These are phyloP conservation scores for Heterotis niloticus DNA, from an alignment of 2,113 vertebrate genomes.

Conservation along the genomic window DNA sequence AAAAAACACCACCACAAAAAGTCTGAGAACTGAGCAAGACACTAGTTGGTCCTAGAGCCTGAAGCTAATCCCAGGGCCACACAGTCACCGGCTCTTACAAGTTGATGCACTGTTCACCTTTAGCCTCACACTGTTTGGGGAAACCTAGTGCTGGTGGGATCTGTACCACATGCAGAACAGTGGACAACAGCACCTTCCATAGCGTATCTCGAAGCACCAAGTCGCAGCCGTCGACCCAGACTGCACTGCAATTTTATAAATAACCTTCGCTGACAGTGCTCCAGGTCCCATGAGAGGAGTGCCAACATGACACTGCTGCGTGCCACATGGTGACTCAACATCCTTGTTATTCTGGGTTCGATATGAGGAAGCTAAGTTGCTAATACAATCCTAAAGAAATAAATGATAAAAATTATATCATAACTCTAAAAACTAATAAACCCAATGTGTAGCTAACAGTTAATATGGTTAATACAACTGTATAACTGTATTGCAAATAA, in stretches of 20 bases:
- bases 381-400: too few relatives aligned
- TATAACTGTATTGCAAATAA: too few relatives aligned
- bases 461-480: too few relatives aligned
- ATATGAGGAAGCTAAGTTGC: too few relatives aligned
- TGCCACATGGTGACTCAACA: too few relatives aligned
- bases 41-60: not conserved
- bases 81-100: not conserved
- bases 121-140: conserved; percentile 18
- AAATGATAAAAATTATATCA: too few relatives aligned
- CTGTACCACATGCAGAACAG: not conserved
- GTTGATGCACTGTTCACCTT: conserved; percentile 27
- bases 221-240: not conserved
- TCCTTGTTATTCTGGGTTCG: too few relatives aligned
- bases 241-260: conserved; percentile 23
- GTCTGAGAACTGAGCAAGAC: too few relatives aligned
- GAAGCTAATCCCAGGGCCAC: not conserved
- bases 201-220: not conserved
- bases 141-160: conserved; percentile 27
- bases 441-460: too few relatives aligned
- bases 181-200: conserved; percentile 15
- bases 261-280: conserved; percentile 20
- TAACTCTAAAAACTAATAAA: too few relatives aligned
- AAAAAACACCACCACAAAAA: not conserved
- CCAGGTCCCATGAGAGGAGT: not conserved
- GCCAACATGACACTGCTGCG: too few relatives aligned